Base-by-base conservation (phyloP, 2,888 invertebrate species). In the Drosophila algonquin region DNA sequence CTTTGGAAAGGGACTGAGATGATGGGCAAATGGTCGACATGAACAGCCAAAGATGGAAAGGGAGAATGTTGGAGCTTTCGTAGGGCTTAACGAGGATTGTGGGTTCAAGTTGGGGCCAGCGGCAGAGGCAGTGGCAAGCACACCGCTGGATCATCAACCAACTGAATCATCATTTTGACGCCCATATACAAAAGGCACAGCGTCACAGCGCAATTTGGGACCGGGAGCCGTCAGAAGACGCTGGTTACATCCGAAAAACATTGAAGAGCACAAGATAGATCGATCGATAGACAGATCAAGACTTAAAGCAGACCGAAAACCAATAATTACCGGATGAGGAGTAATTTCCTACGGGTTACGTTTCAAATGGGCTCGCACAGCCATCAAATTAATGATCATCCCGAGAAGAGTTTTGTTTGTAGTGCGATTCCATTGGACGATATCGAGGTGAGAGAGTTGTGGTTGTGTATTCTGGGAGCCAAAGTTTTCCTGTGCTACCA, bases 321-420 rank as follows among this genome's bases (percentile, higher is more conserved):
- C 81, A 81, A 87, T 87, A 87, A 85, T 85, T 87, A 85, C 87
- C 84, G 86, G 86, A 85, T 87, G 87, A 81, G 70, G 62, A 74
- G 75, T 83, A 84, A 84, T 84, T 84, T 85, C 86, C 83, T 82
- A 83, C 76, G 77, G 79, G 79, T 74, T 73, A 73, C 71, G 76
- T 79, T 80, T 78, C 63, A 76, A 81, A 85, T 80, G 80, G 78
- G 75, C 67, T 57, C 58, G 9, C 65, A 56, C 45, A 24, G 48
- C 81, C 84, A 53, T 71, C 73, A 64, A 72, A 72, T 72, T 72
- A 72, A 72, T 72, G 71, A 72, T 72, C 71, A 51, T 64, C 64
- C 55, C 69, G 63, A 53, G 60, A 40, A 40, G 40, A n/a, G 60
- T 52, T 24, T 50, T 50, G 51, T 40, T 55, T 59, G 7, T 40